Base-by-base conservation (phyloP, 35 echinoderm and acorn worm genomes). In the Apostichopus japonicus region DNA sequence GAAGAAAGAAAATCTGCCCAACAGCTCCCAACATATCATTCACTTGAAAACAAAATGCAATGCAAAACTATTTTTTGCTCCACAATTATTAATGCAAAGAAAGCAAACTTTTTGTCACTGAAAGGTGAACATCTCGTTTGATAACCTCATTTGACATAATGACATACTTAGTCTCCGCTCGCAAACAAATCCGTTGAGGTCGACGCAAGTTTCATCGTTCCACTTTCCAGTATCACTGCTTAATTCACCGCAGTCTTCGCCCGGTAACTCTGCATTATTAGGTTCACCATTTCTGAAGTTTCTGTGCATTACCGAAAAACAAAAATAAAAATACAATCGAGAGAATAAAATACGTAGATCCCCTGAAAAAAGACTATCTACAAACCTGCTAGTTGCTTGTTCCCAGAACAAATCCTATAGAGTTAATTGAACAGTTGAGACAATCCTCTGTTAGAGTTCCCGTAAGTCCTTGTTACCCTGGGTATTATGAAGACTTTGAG, bases 121-220 rank as follows among this genome's bases (percentile, higher is more conserved):
- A 15, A 67, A 67, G 19, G 63, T 44, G 4, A 67, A 67, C 63
- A 67, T 67, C 11, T 67, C 63, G 11, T 19, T 67, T 67, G 11
- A 67, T 0, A 5, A 10, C 33, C 33, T 44, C 33, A 44, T 44
- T 44, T 44, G 33, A 44, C 2, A 44, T 44, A 44, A 16, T 54
- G 21, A 90, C 65, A 54, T 90, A 90, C 88, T 90, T 7, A 90
- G 72, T 24, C 16, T 77, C 24, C 88, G 14, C 22, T 90, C 88
- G 23, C 88, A 90, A 16, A 90, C 55, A 8, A 77, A 90, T 90
- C 72, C 72, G 51, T 77, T 77, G 70, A 56, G 88, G 22, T 90
- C 88, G 10, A 77, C 65, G 55, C 88, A 90, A 27, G 88, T 90
- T 55, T 90, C 88, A 77, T 90, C 88, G 55, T 90, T 90, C 88